Evolutionary conservation across 2,113 vertebrate genomes (phyloP).

Genomic region (Electrona antarctica): DNA sequence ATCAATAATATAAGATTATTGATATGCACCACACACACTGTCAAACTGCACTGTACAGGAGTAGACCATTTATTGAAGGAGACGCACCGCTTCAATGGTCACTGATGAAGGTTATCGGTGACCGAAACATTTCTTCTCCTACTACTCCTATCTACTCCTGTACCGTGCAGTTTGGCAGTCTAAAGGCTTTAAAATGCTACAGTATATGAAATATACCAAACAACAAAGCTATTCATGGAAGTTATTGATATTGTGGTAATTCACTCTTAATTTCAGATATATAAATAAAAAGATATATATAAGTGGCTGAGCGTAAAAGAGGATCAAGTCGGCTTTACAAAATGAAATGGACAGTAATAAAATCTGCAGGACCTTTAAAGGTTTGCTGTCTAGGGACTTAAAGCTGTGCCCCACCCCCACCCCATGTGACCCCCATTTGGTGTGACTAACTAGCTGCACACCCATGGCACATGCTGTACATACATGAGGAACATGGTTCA

Average conservation of each 20-base stretch:
- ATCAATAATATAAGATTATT: too few species aligned
- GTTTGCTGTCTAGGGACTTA: not conserved
- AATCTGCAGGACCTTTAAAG: too few species aligned
- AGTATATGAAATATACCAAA: not conserved
- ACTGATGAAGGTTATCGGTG: too few species aligned
- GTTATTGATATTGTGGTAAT: not conserved
- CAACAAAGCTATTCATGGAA: not conserved
- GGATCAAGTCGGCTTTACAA: not conserved
- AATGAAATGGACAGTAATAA: not conserved
- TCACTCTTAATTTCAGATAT: not conserved
- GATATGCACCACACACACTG: too few species aligned
- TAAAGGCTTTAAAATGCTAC: too few species aligned
- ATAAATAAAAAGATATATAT: not conserved
- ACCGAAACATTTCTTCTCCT: too few species aligned
- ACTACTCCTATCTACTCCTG: too few species aligned
- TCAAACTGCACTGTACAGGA: too few species aligned
- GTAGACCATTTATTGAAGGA: too few species aligned
- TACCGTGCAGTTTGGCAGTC: too few species aligned
- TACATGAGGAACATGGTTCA: slow-evolving; percentile 8
- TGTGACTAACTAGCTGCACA: not conserved
- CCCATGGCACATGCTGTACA: slow-evolving; percentile 16
- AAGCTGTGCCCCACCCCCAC: not conserved
- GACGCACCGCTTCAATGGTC: too few species aligned
- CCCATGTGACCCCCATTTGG: slow-evolving; percentile 5
- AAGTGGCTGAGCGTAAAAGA: not conserved